These are phyloP conservation scores for Siderastrea radians DNA, from an alignment of 92 coral and sea anemone species.

Conservation along the genomic window DNA sequence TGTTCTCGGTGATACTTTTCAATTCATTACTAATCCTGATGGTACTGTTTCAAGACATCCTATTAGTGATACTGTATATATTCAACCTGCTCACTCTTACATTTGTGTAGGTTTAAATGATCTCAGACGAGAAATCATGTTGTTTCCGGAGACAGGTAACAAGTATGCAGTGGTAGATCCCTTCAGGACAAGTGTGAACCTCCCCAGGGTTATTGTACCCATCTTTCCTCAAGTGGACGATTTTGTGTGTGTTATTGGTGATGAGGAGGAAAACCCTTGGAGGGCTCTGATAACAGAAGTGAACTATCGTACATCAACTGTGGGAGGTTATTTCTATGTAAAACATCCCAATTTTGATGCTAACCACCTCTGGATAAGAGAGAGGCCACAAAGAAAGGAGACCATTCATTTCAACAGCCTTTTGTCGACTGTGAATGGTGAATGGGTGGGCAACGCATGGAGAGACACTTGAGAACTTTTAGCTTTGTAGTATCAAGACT, in stretches of 20 bases:
- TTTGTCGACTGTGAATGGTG: constrained; percentile 55
- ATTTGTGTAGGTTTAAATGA: constrained; percentile 24
- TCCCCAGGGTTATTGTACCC: constrained; percentile 45
- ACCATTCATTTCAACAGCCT: constrained; percentile 59
- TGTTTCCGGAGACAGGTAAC: constrained; percentile 48
- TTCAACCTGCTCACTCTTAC: constrained; percentile 31
- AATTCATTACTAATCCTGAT: constrained; percentile 4
- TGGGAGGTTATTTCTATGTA: constrained; percentile 63
- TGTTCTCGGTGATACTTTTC: constrained; percentile 50
- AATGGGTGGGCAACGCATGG: constrained; percentile 59
- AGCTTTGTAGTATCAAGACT: not conserved
- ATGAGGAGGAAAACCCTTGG: constrained; percentile 29
- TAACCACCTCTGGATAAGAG: constrained; percentile 59
- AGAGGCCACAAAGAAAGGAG: constrained; percentile 68
- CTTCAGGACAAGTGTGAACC: constrained; percentile 27
- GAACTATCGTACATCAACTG: constrained; percentile 38
- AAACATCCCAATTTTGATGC: constrained; percentile 57
- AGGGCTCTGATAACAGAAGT: constrained; percentile 56
- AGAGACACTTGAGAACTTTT: constrained; percentile 40
- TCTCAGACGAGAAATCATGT: constrained; percentile 46
- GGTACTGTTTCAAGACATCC: constrained; percentile 48
- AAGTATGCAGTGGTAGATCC: constrained; percentile 48
- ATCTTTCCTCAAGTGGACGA: constrained; percentile 37
- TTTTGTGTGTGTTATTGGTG: constrained; percentile 44
- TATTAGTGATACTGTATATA: constrained; percentile 51